Conservation (phyloP, 2,888 invertebrate genomes). For the Mystacides longicornis region DNA sequence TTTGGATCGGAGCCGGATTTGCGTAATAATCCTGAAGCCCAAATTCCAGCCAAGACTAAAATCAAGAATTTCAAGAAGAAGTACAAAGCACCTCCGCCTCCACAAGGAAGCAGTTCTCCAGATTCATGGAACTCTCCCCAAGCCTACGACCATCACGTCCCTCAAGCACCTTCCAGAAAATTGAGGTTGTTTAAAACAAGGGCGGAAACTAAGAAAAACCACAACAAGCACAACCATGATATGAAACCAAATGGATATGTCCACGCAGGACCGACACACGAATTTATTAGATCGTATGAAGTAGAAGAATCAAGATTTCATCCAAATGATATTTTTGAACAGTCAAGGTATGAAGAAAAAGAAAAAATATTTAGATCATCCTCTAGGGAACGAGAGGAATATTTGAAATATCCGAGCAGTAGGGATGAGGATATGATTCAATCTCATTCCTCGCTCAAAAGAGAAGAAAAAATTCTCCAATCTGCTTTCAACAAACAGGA, state of each 20-base stretch:
- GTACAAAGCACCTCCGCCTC: slow-evolving; percentile 68
- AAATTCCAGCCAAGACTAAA: slow-evolving; percentile 31
- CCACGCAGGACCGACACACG: slow-evolving; percentile 12
- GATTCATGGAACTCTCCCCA: slow-evolving; percentile 51
- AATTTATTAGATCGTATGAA: slow-evolving; percentile 27
- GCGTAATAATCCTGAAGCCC: slow-evolving; percentile 38
- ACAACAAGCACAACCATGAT: slow-evolving; percentile 22
- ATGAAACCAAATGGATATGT: slow-evolving; percentile 22
- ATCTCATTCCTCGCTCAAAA: slow-evolving; percentile 39
- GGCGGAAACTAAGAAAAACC: slow-evolving; percentile 59
- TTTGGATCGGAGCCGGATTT: slow-evolving; percentile 74
- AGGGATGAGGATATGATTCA: slow-evolving; percentile 39
- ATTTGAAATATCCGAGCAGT: slow-evolving; percentile 40
- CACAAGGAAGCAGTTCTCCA: slow-evolving; percentile 51
- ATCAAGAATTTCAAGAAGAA: slow-evolving; percentile 62
- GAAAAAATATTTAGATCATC: slow-evolving; percentile 44
- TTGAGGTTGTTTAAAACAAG: slow-evolving; percentile 67
- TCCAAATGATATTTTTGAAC: slow-evolving; percentile 24
- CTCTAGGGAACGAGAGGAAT: slow-evolving; percentile 43
- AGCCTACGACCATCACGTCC: slow-evolving; percentile 39
- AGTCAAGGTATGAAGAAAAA: slow-evolving; percentile 22
- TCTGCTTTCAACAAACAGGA: slow-evolving; percentile 40
- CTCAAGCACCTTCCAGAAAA: slow-evolving; percentile 41
- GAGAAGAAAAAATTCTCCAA: slow-evolving; percentile 46
- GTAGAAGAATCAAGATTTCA: slow-evolving; percentile 26